These are phyloP conservation scores for Neelides folsomi DNA, from an alignment of 2,888 invertebrate species.

Conservation along the genomic window DNA sequence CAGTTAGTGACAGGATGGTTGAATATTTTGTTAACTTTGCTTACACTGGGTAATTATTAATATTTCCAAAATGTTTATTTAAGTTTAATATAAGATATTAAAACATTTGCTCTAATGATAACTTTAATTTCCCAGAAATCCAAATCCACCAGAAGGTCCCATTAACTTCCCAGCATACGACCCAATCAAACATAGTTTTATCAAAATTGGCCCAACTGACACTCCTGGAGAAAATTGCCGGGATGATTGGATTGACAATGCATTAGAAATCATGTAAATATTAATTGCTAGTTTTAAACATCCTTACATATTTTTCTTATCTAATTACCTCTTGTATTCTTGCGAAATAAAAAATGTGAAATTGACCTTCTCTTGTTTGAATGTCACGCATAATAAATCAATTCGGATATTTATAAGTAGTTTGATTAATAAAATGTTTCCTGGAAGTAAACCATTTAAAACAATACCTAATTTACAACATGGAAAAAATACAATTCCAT, in stretches of 20 bases:
- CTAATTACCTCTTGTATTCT: no score
- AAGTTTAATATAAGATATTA: not conserved
- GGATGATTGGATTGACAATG: slow-evolving; percentile 16
- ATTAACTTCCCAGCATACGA: slow-evolving; percentile 12
- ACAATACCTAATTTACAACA: no score
- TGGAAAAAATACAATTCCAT: no score
- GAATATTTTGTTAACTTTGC: slow-evolving; percentile 9
- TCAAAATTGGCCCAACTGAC: slow-evolving; percentile 15
- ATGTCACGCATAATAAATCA: no score
- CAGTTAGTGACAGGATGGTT: slow-evolving; percentile 11
- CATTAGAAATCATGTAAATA: slow-evolving; percentile 12
- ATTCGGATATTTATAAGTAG: no score
- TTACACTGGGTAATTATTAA: slow-evolving; percentile 11
- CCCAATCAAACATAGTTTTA: slow-evolving; percentile 13
- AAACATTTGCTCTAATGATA: not conserved
- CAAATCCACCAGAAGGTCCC: slow-evolving; percentile 11
- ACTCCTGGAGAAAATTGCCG: slow-evolving; percentile 14
- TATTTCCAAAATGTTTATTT: not conserved
- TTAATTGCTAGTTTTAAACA: not conserved
- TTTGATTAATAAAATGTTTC: no score
- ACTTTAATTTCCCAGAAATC: slow-evolving; percentile 9
- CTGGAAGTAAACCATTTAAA: no score
- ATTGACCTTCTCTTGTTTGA: no score
- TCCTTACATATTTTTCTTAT: no score
- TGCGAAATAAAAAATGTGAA: no score